Percentiles rank a stretch among this genome's conserved stretches.
Evolutionary conservation across 2,888 invertebrate genomes (phyloP).

Genomic region (Gandaritis pyraliata): DNA sequence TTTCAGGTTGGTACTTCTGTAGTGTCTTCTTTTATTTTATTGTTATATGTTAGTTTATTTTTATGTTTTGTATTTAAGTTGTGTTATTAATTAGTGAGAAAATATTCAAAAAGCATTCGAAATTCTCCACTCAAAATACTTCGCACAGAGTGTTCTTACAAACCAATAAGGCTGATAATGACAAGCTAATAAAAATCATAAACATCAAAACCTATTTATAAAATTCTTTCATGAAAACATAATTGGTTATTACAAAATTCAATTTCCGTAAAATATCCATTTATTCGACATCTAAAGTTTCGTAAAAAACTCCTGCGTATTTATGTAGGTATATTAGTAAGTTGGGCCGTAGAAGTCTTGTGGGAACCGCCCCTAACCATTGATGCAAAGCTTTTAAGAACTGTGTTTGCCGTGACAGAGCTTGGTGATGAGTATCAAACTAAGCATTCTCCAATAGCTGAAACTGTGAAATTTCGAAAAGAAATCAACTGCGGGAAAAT

Average conservation of each 20-base stretch:
- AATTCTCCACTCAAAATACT: not conserved
- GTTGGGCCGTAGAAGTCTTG: constrained; percentile 7
- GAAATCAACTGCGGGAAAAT: too few relatives aligned
- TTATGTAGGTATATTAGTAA: constrained; percentile 32
- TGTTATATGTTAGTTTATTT: too few relatives aligned
- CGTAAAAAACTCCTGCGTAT: constrained; percentile 23
- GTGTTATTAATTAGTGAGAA: too few relatives aligned
- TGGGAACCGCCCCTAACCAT: not conserved
- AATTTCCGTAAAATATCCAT: constrained; percentile 33
- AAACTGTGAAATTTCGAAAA: not conserved
- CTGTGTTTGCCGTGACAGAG: not conserved
- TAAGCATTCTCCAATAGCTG: not conserved
- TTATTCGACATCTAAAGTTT: constrained; percentile 26
- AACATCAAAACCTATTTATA: constrained; percentile 1
- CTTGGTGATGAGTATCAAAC: not conserved
- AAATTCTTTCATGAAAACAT: constrained; percentile 2
- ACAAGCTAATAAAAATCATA: not conserved
- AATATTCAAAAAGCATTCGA: too few relatives aligned
- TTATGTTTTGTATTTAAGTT: too few relatives aligned
- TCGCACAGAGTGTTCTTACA: not conserved
- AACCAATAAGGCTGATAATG: not conserved
- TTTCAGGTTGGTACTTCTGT: not conserved
- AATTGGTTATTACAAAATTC: constrained; percentile 31
- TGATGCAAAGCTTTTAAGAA: constrained; percentile 3
- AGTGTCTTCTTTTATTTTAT: too few relatives aligned